Conservation (phyloP, 2,888 invertebrate species). For the Lordiphosa andalusiaca region DNA sequence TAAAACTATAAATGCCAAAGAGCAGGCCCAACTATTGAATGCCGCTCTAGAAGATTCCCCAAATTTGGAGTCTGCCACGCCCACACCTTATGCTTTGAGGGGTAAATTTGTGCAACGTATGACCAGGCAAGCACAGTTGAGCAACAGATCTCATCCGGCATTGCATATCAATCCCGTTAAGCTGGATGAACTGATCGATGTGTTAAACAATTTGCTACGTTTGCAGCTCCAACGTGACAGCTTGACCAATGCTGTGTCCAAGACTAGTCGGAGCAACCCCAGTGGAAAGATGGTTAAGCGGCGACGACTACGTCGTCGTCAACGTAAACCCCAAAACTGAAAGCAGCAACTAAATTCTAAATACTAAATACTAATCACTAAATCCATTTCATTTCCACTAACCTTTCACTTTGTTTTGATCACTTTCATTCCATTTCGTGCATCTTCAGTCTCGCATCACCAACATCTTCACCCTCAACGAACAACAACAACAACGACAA, state of each 20-base stretch:
- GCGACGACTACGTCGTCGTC: slow-evolving; percentile 25
- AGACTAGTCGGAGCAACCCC: slow-evolving; percentile 1
- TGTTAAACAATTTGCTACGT: slow-evolving; percentile 64
- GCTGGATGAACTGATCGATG: slow-evolving; percentile 66
- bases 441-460: slow-evolving; percentile 53
- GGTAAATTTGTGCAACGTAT: slow-evolving; percentile 64
- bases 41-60: slow-evolving; percentile 18
- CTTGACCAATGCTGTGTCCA: background rate
- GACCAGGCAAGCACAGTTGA: slow-evolving; percentile 40
- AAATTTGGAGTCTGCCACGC: slow-evolving; percentile 26
- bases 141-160: slow-evolving; percentile 1
- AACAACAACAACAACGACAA: slow-evolving; percentile 10
- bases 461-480: slow-evolving; percentile 33
- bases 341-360: no score
- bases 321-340: slow-evolving; percentile 1
- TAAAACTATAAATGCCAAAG: slow-evolving; percentile 3
- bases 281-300: slow-evolving; percentile 25
- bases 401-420: slow-evolving; percentile 28
- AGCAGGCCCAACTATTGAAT: slow-evolving; percentile 31
- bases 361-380: background rate
- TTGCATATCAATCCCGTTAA: slow-evolving; percentile 45
- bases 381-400: background rate
- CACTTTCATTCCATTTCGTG: slow-evolving; percentile 39
- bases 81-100: slow-evolving; percentile 61
- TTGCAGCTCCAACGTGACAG: slow-evolving; percentile 45